Percentiles rank a stretch among this genome's conserved stretches.
Conservation (phyloP, 2,797 vertebrate species). For the Loris lydekkerianus region DNA sequence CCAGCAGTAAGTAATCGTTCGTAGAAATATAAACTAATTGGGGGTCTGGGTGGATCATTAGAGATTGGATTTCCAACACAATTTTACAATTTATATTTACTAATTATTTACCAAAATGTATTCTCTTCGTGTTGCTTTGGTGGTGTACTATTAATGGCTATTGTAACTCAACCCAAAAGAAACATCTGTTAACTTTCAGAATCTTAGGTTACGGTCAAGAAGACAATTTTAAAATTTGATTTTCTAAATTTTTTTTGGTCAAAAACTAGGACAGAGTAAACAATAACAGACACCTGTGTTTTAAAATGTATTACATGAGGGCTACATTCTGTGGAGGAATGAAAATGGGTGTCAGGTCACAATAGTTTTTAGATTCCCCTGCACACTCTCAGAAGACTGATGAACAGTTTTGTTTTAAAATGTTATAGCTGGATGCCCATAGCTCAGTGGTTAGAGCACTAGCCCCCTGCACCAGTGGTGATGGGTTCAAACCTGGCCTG, state of each 20-base stretch:
- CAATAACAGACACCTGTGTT: not conserved
- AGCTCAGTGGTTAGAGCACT: too few species aligned
- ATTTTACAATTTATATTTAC: not conserved
- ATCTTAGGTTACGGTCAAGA: conserved; percentile 29
- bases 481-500: too few species aligned
- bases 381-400: not conserved
- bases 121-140: not conserved
- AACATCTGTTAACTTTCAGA: not conserved
- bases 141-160: not conserved
- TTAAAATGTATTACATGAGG: conserved; percentile 10
- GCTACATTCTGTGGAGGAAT: conserved; percentile 34
- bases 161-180: not conserved
- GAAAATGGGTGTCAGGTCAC: conserved; percentile 32
- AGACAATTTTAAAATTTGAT: conserved; percentile 23
- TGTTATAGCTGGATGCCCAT: not conserved
- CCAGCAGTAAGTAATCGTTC: conserved; percentile 19
- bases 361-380: not conserved
- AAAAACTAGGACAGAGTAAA: conserved; percentile 17
- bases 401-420: conserved; percentile 49
- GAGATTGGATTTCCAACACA: conserved; percentile 50
- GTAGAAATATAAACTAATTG: not conserved
- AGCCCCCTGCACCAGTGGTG: too few species aligned
- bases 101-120: not conserved
- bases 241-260: not conserved
- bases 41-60: not conserved